Base-by-base conservation (phyloP, 1,140 invertebrate species). In the Ridgeia piscesae region DNA sequence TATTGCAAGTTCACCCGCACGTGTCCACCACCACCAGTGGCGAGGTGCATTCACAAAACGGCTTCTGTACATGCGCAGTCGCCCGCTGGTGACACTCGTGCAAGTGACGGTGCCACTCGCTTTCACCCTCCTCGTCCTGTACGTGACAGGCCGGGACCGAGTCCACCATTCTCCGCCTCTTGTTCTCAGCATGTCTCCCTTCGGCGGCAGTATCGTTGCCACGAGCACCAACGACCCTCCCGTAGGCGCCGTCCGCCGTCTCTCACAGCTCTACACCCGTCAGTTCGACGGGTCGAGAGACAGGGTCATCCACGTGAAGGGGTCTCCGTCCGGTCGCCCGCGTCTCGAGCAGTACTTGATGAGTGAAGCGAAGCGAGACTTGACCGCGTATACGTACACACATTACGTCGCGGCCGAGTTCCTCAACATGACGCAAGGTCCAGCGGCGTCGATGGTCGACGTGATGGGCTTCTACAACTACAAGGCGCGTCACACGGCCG, bases 401-500 rank as follows among this genome's bases (percentile, higher is more conserved):
- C 27, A 77, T 77, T 77, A 21, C 2, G 4, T 77, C 27, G 58
- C 58, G 58, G 58, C 58, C 58, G 58, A 77, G 58, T 77, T 77
- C 58, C 35, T 35, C 89, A 35, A 90, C 89, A 27, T 4, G 17
- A 35, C 89, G 33, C 21, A 34, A 27, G 17, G 89, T 34, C 17
- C 89, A 90, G 35, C 31, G 33, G 31, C 27, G 27, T 77, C 17
- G 58, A 8, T 27, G 11, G 17, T 77, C 58, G 58, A 77, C 17
- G 58, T 90, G 89, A 90, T 35, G 89, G 89, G 9, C 17, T 35
- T 34, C 89, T 90, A 31, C 31, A 90, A 90, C 89, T 34, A 90
- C 89, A 35, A 90, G 89, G 89, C 89, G 89, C n/a, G n/a, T 35
- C 89, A 90, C 89, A 90, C 89, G 31, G 33, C 89, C 11, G 89